Percentiles rank a stretch among this genome's conserved stretches.
Evolutionary conservation across 1,140 invertebrate species (phyloP).

Genomic region (Thaumetopoea pityocampa): DNA sequence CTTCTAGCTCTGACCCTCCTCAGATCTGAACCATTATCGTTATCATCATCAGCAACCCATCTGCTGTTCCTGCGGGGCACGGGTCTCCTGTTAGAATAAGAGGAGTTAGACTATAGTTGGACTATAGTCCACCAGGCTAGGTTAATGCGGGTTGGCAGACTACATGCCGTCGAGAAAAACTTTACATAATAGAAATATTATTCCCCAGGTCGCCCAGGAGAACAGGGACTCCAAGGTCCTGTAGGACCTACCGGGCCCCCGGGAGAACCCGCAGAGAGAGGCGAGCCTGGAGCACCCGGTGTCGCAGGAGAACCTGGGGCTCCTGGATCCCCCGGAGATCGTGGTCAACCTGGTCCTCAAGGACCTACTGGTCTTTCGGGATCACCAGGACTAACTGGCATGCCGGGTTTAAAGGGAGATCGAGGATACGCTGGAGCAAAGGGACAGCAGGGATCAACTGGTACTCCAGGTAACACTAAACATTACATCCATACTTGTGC

Average conservation of each 20-base stretch:
- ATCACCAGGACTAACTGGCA: conserved; percentile 80
- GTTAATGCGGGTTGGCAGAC: too few species aligned
- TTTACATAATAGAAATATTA: not conserved
- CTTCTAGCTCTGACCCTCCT: too few species aligned
- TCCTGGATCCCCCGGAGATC: conserved; percentile 81
- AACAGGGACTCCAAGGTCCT: conserved; percentile 81
- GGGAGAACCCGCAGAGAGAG: conserved; percentile 85
- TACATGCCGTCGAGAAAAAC: too few species aligned
- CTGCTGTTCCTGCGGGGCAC: too few species aligned
- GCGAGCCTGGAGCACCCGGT: conserved; percentile 84
- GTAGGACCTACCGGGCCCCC: conserved; percentile 83
- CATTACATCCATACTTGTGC: not conserved
- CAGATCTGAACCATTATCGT: too few species aligned
- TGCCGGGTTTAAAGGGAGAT: conserved; percentile 85
- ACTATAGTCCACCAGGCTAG: too few species aligned
- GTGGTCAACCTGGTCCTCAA: conserved; percentile 80
- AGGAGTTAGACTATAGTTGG: too few species aligned
- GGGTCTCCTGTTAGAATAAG: too few species aligned
- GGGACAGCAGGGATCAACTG: conserved; percentile 84
- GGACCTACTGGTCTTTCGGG: conserved; percentile 83
- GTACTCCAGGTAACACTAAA: conserved; percentile 70
- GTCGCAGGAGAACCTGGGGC: conserved; percentile 84
- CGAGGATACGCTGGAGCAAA: conserved; percentile 81
- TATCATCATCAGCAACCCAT: too few species aligned
- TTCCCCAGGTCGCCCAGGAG: conserved; percentile 78